phyloP scores from a whole-genome alignment of 1,140 invertebrate species.

The Stratiolaelaps scimitus region DNA sequence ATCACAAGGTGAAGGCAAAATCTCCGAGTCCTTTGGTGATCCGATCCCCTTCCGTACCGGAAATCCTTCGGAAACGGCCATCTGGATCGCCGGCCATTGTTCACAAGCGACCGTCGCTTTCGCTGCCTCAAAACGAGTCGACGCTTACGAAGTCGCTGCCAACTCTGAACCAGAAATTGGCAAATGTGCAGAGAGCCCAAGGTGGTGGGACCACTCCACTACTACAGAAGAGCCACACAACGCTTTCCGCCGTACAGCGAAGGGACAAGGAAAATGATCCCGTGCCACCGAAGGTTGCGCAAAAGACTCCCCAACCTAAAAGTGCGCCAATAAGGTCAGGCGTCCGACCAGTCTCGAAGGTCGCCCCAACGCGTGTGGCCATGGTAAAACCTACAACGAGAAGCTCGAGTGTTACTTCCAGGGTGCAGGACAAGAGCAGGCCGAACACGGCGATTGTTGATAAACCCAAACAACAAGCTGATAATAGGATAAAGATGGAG shows the following conservation, averaged over 20 bases:
- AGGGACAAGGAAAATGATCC: constrained; percentile 21
- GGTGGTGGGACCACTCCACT: neutral
- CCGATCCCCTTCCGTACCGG: constrained; percentile 14
- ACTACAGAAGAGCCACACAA: constrained; percentile 19
- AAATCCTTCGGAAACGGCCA: constrained; percentile 1
- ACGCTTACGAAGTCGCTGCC: constrained; percentile 2
- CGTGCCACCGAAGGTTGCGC: neutral
- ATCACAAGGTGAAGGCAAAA: neutral
- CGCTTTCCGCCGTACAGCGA: neutral
- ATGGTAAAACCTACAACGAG: too few relatives aligned
- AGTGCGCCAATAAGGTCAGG: too few relatives aligned
- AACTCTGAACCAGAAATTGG: constrained; percentile 11
- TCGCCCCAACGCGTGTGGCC: too few relatives aligned
- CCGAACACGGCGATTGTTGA: too few relatives aligned
- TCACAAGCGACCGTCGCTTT: neutral
- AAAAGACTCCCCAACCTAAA: too few relatives aligned
- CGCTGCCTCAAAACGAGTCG: constrained; percentile 8
- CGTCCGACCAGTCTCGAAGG: too few relatives aligned
- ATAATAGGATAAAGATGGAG: too few relatives aligned
- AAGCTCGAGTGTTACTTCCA: too few relatives aligned
- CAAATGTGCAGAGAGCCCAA: neutral
- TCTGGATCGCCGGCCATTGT: constrained; percentile 9
- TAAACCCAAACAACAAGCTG: too few relatives aligned
- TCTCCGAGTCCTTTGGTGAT: neutral
- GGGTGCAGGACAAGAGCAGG: too few relatives aligned